These are phyloP conservation scores for Todiramphus chloris DNA, from an alignment of 2,113 vertebrate genomes.

Conservation along the genomic window DNA sequence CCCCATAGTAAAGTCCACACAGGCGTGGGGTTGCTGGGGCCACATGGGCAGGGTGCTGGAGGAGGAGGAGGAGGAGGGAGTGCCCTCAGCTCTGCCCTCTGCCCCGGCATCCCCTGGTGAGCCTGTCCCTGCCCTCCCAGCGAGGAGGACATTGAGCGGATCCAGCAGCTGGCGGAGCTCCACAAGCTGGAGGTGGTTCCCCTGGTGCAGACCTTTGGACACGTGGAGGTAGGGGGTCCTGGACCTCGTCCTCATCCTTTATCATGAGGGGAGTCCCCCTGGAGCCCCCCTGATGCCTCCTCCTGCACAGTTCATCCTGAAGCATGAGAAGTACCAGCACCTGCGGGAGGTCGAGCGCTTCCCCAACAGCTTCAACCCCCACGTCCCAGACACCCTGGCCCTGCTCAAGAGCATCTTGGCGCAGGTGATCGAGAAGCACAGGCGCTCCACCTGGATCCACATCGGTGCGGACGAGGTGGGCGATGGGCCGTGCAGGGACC, in stretches of 20 bases:
- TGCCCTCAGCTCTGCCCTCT: not conserved
- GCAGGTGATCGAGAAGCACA: slow-evolving; percentile 76
- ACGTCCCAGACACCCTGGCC: slow-evolving; percentile 44
- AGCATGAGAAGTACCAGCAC: slow-evolving; percentile 73
- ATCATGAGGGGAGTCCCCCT: not conserved
- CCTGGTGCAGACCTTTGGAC: slow-evolving; percentile 82
- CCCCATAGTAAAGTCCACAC: not conserved
- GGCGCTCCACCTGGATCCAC: slow-evolving; percentile 70
- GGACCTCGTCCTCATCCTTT: rapidly evolving
- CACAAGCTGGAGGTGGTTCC: slow-evolving; percentile 79
- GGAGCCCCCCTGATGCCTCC: not conserved
- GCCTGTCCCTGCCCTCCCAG: slow-evolving; percentile 58
- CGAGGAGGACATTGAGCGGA: slow-evolving; percentile 69
- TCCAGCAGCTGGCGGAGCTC: slow-evolving; percentile 69
- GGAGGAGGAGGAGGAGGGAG: not conserved
- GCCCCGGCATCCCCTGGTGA: not conserved
- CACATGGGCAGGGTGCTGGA: not conserved
- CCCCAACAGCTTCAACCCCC: slow-evolving; percentile 83
- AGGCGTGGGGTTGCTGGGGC: not conserved
- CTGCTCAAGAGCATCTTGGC: slow-evolving; percentile 72
- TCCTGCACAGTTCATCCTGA: slow-evolving; percentile 75
- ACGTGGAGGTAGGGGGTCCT: slow-evolving; percentile 73
- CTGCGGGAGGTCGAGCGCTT: slow-evolving; percentile 76
- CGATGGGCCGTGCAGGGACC: not conserved
- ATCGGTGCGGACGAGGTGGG: slow-evolving; percentile 76